Conservation (phyloP, 2,797 vertebrate genomes). For the Enteromius trimaculatus region DNA sequence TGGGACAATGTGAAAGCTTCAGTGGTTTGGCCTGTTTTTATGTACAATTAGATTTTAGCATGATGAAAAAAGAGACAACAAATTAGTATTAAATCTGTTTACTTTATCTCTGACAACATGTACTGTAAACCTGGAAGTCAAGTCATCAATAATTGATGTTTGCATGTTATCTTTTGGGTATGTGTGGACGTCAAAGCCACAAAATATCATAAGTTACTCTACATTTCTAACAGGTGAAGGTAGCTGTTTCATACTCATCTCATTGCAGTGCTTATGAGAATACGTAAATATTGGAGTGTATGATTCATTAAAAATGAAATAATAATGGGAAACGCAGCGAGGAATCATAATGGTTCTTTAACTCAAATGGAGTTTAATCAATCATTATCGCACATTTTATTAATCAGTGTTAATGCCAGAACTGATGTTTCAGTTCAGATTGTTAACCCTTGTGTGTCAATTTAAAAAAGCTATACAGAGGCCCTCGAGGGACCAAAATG, state of each 20-base stretch:
- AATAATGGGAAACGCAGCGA: neutral
- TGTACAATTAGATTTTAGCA: constrained; percentile 54
- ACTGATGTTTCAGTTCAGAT: constrained; percentile 64
- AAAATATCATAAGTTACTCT: constrained; percentile 23
- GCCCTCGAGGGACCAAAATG: neutral
- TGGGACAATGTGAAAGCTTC: constrained; percentile 59
- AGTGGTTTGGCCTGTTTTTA: constrained; percentile 59
- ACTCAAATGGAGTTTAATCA: neutral
- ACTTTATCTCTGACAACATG: constrained; percentile 63
- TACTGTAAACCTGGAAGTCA: constrained; percentile 73
- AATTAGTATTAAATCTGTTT: constrained; percentile 61
- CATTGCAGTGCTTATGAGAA: constrained; percentile 65
- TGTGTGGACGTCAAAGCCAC: constrained; percentile 18
- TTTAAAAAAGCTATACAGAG: neutral
- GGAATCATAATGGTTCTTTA: constrained; percentile 17
- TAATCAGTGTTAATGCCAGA: constrained; percentile 30
- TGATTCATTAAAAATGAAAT: neutral
- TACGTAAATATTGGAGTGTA: constrained; percentile 48
- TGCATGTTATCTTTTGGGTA: constrained; percentile 47
- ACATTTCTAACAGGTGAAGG: constrained; percentile 42
- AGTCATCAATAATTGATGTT: constrained; percentile 63
- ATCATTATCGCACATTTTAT: constrained; percentile 31
- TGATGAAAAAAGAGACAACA: constrained; percentile 37
- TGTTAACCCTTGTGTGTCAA: constrained; percentile 16
- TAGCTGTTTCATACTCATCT: constrained; percentile 32